Evolutionary conservation across 2,888 invertebrate genomes (phyloP).

Genomic region (Eucriotettix oculatus): DNA sequence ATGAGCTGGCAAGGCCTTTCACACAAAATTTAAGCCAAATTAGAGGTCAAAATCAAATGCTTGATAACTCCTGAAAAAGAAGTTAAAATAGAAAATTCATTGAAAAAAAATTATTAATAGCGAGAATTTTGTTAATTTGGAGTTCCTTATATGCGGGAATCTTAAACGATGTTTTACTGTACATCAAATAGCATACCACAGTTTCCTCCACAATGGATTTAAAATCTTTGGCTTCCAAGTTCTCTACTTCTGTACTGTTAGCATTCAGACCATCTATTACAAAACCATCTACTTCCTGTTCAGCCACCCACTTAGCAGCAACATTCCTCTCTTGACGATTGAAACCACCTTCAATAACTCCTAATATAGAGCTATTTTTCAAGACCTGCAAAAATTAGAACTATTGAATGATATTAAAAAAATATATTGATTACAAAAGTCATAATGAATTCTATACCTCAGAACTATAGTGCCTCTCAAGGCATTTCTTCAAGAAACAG

Average conservation of each 20-base stretch:
- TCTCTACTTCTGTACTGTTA: constrained; percentile 44
- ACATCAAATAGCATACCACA: constrained; percentile 36
- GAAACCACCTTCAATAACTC: constrained; percentile 60
- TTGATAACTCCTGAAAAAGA: no score
- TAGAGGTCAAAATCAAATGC: no score
- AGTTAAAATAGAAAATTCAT: no score
- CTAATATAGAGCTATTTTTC: constrained; percentile 36
- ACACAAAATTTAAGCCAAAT: no score
- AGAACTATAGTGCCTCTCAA: constrained; percentile 43
- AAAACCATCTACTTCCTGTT: constrained; percentile 48
- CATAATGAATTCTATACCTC: constrained; percentile 20
- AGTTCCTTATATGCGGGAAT: no score
- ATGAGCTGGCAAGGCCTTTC: no score
- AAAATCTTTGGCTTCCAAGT: constrained; percentile 34
- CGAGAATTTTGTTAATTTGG: no score
- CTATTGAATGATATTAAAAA: background rate
- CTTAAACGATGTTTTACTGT: no score
- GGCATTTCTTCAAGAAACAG: constrained; percentile 48
- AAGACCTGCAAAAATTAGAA: constrained; percentile 23
- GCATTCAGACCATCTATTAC: constrained; percentile 69
- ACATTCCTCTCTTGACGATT: constrained; percentile 33
- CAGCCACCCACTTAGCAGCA: constrained; percentile 41
- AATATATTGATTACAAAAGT: background rate
- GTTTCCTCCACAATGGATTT: constrained; percentile 43
- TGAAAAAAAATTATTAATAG: no score